These are phyloP conservation scores for Rhopalosiphum padi DNA, from an alignment of 1,140 invertebrate species.

Conservation along the genomic window DNA sequence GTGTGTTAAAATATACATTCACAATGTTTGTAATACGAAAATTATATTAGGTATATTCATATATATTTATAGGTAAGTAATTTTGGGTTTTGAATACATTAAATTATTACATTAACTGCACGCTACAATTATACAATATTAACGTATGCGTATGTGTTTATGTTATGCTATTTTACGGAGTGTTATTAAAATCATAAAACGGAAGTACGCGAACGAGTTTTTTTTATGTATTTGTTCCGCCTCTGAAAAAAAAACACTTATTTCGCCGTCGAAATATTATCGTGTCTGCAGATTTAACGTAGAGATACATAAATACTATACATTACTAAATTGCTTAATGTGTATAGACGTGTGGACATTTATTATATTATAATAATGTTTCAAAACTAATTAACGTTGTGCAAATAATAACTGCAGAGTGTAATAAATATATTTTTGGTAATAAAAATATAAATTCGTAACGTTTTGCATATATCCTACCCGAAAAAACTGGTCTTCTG, in stretches of 20 bases:
- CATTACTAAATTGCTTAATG: too few species aligned
- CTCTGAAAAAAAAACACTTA: background rate
- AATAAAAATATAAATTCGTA: background rate
- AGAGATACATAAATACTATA: background rate
- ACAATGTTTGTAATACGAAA: background rate
- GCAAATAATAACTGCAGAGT: background rate
- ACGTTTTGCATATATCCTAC: background rate
- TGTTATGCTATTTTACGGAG: background rate
- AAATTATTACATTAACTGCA: background rate
- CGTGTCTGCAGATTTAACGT: background rate
- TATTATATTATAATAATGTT: slow-evolving; percentile 5
- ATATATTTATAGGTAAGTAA: background rate
- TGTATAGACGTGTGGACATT: background rate
- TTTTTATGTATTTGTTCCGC: background rate
- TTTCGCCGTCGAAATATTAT: background rate
- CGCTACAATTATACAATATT: background rate
- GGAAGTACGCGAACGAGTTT: background rate
- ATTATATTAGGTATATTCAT: background rate
- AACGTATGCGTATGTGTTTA: background rate
- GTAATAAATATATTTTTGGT: background rate
- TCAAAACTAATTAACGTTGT: background rate
- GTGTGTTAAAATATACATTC: background rate
- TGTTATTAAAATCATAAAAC: background rate
- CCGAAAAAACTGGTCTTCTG: background rate
- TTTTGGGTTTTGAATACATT: background rate